These are phyloP conservation scores for Monochamus saltuarius DNA, from an alignment of 1,140 invertebrate genomes.

Conservation along the genomic window DNA sequence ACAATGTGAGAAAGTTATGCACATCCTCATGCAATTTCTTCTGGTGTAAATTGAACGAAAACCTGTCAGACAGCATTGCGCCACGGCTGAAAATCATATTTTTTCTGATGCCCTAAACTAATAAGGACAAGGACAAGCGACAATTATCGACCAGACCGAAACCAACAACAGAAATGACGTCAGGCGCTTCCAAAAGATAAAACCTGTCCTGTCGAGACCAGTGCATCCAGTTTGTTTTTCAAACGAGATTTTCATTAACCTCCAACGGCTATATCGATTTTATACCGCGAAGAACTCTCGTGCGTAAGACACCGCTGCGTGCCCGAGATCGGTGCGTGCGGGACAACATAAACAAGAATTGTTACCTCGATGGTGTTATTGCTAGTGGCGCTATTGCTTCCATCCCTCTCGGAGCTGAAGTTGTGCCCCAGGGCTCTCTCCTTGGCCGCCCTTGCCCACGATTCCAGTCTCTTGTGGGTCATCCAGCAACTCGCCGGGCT, in stretches of 20 bases:
- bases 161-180: too few relatives aligned
- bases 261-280: constrained; percentile 20
- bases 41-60: too few relatives aligned
- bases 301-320: not conserved
- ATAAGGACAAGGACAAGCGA: too few relatives aligned
- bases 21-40: too few relatives aligned
- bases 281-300: constrained; percentile 1
- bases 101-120: too few relatives aligned
- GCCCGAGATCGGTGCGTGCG: not conserved
- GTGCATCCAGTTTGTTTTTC: too few relatives aligned
- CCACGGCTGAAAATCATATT: too few relatives aligned
- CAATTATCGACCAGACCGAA: too few relatives aligned
- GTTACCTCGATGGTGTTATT: constrained; percentile 41
- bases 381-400: constrained; percentile 38
- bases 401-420: constrained; percentile 25
- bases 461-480: constrained; percentile 67
- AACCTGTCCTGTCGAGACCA: too few relatives aligned
- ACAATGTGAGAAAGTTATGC: too few relatives aligned
- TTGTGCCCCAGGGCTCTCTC: constrained; percentile 59
- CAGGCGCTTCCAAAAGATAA: too few relatives aligned
- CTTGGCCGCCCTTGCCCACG: constrained; percentile 68
- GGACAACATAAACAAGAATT: not conserved
- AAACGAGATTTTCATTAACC: not conserved
- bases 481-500: constrained; percentile 69
- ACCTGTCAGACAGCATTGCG: too few relatives aligned